Conservation (phyloP, 2,113 vertebrate species). For the Ranitomeya variabilis region DNA sequence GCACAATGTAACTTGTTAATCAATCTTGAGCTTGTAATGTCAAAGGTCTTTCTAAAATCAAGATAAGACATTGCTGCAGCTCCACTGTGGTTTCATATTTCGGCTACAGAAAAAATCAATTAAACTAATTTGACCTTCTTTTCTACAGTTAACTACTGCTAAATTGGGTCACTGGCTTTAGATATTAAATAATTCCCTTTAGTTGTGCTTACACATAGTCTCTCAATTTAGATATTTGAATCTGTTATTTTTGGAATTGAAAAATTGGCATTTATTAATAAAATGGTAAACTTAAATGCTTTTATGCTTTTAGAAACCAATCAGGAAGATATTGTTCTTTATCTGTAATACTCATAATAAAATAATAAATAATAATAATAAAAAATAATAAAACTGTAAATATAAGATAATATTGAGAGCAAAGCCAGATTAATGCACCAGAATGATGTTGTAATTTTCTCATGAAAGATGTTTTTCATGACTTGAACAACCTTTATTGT, state of each 20-base stretch:
- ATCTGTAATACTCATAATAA: neutral
- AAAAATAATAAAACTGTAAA: too few species aligned
- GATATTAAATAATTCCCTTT: constrained; percentile 6
- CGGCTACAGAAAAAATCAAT: constrained; percentile 33
- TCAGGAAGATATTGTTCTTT: neutral
- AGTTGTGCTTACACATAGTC: neutral
- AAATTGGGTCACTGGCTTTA: constrained; percentile 13
- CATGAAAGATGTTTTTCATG: too few species aligned
- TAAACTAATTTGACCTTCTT: constrained; percentile 31
- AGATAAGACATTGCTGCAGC: constrained; percentile 14
- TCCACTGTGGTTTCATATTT: constrained; percentile 18
- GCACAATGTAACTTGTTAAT: constrained; percentile 14
- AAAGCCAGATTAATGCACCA: neutral
- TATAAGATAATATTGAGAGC: neutral
- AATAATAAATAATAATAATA: too few species aligned
- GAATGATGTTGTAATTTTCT: too few species aligned
- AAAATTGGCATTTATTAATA: neutral
- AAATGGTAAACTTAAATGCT: neutral
- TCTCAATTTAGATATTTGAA: neutral
- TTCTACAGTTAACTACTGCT: constrained; percentile 8
- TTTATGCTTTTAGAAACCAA: neutral
- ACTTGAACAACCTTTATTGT: too few species aligned
- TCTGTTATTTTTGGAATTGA: neutral
- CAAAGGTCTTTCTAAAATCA: constrained; percentile 8
- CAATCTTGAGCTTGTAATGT: neutral